Conservation (phyloP, 1,140 invertebrate species). For the Oscheius sp. region DNA sequence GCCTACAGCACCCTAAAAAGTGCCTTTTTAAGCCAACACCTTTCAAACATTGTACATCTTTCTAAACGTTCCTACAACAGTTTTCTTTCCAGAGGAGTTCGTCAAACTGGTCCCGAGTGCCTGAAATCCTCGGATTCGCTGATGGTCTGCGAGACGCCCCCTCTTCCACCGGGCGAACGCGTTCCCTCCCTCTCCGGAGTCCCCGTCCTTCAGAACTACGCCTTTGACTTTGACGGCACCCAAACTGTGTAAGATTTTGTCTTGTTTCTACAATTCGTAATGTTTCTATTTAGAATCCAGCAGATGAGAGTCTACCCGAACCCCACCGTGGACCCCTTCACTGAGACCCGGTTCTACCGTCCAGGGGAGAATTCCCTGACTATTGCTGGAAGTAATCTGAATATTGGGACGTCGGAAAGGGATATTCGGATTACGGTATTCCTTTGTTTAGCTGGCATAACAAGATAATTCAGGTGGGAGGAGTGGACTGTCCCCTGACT, state of each 20-base stretch:
- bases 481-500: conserved; percentile 52
- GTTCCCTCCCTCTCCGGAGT: background rate
- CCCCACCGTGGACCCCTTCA: conserved; percentile 28
- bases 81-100: conserved; percentile 16
- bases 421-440: conserved; percentile 31
- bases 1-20: too few species aligned
- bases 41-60: background rate
- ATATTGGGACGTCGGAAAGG: conserved; percentile 44
- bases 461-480: conserved; percentile 46
- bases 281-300: conserved; percentile 12
- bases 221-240: conserved; percentile 54
- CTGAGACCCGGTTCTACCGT: conserved; percentile 31
- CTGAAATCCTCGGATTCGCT: conserved; percentile 10
- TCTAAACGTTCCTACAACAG: background rate
- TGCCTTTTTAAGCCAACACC: too few species aligned
- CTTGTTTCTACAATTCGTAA: background rate
- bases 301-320: conserved; percentile 32
- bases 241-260: conserved; percentile 35
- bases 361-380: conserved; percentile 48
- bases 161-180: conserved; percentile 21
- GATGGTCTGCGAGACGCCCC: conserved; percentile 41
- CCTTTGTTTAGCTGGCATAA: conserved; percentile 1
- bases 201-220: conserved; percentile 30
- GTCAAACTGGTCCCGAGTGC: conserved; percentile 2
- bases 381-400: conserved; percentile 53